Evolutionary conservation across 2,888 invertebrate species (phyloP), one percentile per base, ranked within the genome.

Genomic region (Diloba caeruleocephala): DNA sequence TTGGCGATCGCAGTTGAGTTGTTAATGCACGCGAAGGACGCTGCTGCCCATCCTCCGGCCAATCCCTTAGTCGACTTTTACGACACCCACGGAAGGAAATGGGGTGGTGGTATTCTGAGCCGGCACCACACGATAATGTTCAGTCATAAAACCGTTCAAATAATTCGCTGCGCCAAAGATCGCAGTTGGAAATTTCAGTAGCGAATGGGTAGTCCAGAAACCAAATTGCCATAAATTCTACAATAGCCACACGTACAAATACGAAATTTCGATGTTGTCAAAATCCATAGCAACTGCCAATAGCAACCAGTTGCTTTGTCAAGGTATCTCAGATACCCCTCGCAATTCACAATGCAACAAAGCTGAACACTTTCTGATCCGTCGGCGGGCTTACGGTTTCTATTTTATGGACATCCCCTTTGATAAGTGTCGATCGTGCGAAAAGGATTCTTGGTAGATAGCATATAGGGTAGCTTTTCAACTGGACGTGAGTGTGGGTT

Each of bases 351-450:
- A 74, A 61, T 52, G 34, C 55, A 67, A 55, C 68, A 69, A 74
- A 61, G 70, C 69, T 68, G 60, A 72, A 69, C 71, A 72, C 61
- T 69, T 61, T 54, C 60, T 69, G 67, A 71, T 68, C 71, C 59
- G 59, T 71, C 63, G 34, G 34, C 46, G 17, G 55, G 54, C 62
- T 68, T 68, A 64, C 64, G 39, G 61, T 69, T 70, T 69, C 65
- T 66, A 67, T 67, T 69, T 72, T 69, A 69, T 61, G 39, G 64
- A 67, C 74, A 57, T 53, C 53, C 46, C 52, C 29, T 59, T 68
- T 59, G 54, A 62, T 55, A 57, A 4, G 4, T 43, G 21, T 39
- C 12, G 14, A 41, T 48, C 45, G 45, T 45, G 14, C 32, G 19
- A 59, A 71, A 64, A 59, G 53, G 44, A 53, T 63, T 58, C 61